Conservation (phyloP, 2,888 invertebrate genomes). For the Oscheius sp. region DNA sequence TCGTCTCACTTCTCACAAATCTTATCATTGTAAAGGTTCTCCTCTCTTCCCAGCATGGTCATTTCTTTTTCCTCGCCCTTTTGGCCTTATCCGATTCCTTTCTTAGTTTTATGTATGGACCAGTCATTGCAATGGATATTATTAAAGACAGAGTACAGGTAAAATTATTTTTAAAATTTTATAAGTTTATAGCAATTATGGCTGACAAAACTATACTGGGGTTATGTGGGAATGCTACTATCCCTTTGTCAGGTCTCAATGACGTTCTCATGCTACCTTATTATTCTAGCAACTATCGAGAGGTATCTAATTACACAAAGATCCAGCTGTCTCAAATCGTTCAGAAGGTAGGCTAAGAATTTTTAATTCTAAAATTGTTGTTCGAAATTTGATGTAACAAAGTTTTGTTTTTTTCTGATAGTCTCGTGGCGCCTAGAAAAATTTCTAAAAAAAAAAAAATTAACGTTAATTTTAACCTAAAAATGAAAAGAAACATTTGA, state of each 20-base stretch:
- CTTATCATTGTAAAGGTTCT: slow-evolving; percentile 55
- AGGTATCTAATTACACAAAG: slow-evolving; percentile 54
- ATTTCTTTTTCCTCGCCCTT: slow-evolving; percentile 68
- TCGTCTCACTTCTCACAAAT: slow-evolving; percentile 48
- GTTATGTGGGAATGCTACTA: slow-evolving; percentile 63
- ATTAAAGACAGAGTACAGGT: slow-evolving; percentile 62
- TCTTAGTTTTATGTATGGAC: slow-evolving; percentile 67
- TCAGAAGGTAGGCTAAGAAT: slow-evolving; percentile 33
- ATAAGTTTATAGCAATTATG: slow-evolving; percentile 50
- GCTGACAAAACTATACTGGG: slow-evolving; percentile 60
- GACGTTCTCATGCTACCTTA: slow-evolving; percentile 66
- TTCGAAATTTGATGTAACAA: too few relatives aligned
- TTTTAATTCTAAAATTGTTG: too few relatives aligned
- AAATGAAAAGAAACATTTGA: too few relatives aligned
- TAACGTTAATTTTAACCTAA: too few relatives aligned
- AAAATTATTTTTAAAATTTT: not conserved
- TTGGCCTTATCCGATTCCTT: slow-evolving; percentile 67
- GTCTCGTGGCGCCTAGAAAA: too few relatives aligned
- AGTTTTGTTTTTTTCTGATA: too few relatives aligned
- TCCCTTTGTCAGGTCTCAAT: slow-evolving; percentile 64
- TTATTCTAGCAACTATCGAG: slow-evolving; percentile 67
- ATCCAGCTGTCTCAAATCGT: slow-evolving; percentile 41
- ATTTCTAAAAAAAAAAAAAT: too few relatives aligned
- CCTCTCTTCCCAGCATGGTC: slow-evolving; percentile 55
- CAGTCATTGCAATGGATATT: slow-evolving; percentile 69